phyloP scores from a whole-genome alignment of 2,888 invertebrate genomes.

The Standfussiana lucernea region DNA sequence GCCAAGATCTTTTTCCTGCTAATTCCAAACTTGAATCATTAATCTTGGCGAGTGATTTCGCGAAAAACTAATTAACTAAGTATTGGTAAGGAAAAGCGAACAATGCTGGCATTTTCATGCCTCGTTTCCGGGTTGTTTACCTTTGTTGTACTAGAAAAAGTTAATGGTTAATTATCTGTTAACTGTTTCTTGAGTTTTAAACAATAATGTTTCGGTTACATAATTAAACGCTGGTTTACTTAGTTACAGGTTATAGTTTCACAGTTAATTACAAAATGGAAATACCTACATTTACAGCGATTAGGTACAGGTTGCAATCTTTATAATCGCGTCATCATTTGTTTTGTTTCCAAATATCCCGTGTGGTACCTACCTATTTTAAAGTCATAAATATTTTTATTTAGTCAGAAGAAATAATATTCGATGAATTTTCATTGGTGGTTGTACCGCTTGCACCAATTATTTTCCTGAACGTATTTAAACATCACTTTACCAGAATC shows the following conservation, averaged over 20 bases:
- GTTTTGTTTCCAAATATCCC: neutral
- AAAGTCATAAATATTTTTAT: neutral
- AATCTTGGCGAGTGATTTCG: slow-evolving; percentile 43
- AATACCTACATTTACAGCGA: neutral
- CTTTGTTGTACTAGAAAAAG: slow-evolving; percentile 39
- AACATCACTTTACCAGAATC: neutral
- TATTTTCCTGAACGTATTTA: neutral
- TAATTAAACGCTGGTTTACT: slow-evolving; percentile 7
- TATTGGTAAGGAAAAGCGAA: slow-evolving; percentile 25
- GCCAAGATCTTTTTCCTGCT: slow-evolving; percentile 23
- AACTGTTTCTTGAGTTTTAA: slow-evolving; percentile 3
- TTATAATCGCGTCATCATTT: neutral
- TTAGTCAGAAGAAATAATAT: neutral
- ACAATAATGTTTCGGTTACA: slow-evolving; percentile 33
- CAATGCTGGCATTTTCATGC: slow-evolving; percentile 35
- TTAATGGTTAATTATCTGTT: slow-evolving; percentile 37
- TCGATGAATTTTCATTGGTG: neutral
- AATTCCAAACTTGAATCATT: slow-evolving; percentile 49
- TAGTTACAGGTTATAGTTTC: neutral
- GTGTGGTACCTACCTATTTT: neutral
- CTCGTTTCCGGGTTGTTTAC: slow-evolving; percentile 43
- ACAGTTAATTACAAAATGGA: slow-evolving; percentile 13
- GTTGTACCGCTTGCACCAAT: neutral
- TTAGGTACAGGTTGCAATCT: slow-evolving; percentile 1
- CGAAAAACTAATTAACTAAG: slow-evolving; percentile 37